These are phyloP conservation scores for Cercopithecus mona DNA, from an alignment of 2,113 vertebrate species.

Conservation along the genomic window DNA sequence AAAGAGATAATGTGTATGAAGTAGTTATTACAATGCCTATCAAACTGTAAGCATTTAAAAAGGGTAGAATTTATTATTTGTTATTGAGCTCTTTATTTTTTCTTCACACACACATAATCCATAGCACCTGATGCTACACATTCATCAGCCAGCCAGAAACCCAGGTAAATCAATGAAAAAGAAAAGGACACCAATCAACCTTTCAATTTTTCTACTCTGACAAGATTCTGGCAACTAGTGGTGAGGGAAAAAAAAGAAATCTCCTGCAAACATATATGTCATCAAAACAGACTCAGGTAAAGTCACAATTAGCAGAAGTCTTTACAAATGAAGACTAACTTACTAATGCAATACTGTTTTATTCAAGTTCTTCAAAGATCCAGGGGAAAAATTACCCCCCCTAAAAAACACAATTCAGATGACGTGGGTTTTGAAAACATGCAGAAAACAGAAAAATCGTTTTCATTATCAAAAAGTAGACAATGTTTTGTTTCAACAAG, in stretches of 20 bases:
- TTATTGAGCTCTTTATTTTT: slow-evolving; percentile 52
- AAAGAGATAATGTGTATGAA: not conserved
- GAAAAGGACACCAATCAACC: slow-evolving; percentile 64
- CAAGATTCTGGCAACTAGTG: not conserved
- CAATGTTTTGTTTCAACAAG: not conserved
- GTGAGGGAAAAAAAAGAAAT: not conserved
- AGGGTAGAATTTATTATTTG: slow-evolving; percentile 6
- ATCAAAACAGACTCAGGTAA: not conserved
- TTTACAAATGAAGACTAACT: slow-evolving; percentile 18
- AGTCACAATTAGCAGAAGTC: slow-evolving; percentile 22
- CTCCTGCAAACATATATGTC: not conserved
- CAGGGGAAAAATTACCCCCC: not conserved
- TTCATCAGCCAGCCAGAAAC: slow-evolving; percentile 37
- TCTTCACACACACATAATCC: slow-evolving; percentile 35
- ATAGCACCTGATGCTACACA: not conserved
- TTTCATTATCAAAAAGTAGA: not conserved
- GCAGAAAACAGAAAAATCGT: not conserved
- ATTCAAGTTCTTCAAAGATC: not conserved
- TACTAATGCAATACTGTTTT: not conserved
- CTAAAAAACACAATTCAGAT: not conserved
- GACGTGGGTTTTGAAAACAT: not conserved
- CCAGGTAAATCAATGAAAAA: slow-evolving; percentile 63
- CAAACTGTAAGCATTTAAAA: slow-evolving; percentile 34
- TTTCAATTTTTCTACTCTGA: slow-evolving; percentile 39
- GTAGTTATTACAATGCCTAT: not conserved